Base-by-base conservation (phyloP, 2,888 invertebrate genomes). In the Dicranocentrus wangi region DNA sequence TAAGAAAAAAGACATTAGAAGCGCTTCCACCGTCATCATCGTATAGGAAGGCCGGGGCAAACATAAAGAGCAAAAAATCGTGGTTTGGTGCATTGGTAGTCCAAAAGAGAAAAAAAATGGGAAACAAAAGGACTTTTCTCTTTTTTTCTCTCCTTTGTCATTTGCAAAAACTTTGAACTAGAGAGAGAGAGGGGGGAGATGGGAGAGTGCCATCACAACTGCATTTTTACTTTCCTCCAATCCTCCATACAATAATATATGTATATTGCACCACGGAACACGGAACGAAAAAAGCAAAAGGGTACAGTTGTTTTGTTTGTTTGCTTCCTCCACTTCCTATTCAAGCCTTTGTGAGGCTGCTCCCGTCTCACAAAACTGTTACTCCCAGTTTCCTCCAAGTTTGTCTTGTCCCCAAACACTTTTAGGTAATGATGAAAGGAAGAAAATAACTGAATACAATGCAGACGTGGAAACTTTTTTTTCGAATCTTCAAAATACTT, bases 161-260 rank as follows among this genome's bases (percentile, higher is more conserved):
- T n/a, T n/a, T n/a, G n/a, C n/a, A n/a, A 63, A 63, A 63, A 28
- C 53, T 68, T 68, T 66, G 66, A 66, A 66, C 43, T 66, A 66
- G 47, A 23, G 42, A 39, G 39, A 32, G 15, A 51, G n/a, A 8
- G 15, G 2, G 3, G 15, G n/a, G n/a, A 51, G 15, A 19, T 17
- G 15, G 2, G 3, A 51, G n/a, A 19, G n/a, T 51, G 51, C 15
- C 51, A 3, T 19, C 32, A 32, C n/a, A 32, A 10, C 32, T 32
- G 32, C 10, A 10, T 32, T 32, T 7, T 32, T 32, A 32, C 32
- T n/a, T n/a, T n/a, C n/a, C n/a, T n/a, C n/a, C n/a, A n/a, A n/a
- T n/a, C n/a, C n/a, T n/a, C n/a, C n/a, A n/a, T n/a, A n/a, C n/a
- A n/a, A n/a, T n/a, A n/a, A n/a, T n/a, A n/a, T n/a, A n/a, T n/a